Base-by-base conservation (phyloP, 2,797 vertebrate genomes). In the Cynopterus sphinx region DNA sequence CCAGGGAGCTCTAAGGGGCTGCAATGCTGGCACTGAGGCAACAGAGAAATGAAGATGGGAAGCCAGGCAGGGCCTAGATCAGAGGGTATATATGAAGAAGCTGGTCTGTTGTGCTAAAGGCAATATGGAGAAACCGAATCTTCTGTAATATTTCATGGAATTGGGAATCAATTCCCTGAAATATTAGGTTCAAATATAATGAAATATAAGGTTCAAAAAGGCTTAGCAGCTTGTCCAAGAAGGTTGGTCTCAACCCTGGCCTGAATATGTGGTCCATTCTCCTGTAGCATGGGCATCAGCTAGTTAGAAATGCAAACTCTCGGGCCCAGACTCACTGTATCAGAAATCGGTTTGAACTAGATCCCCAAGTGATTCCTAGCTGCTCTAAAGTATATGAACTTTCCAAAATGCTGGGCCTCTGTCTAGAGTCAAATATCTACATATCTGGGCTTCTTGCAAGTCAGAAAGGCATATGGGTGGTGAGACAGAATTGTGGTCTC, bases 41-140 rank as follows among this genome's bases (percentile, higher is more conserved):
- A 74, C 0, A 0, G 15, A 6, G 39, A 39, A 31, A 11, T 43
- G 5, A 67, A 28, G 5, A 51, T 3, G 10, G 10, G 24, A 86
- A 49, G 13, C 9, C 3, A 5, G 19, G 4, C 24, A 31, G 17
- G 31, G 22, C 6, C 9, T n/a, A 22, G 13, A 2, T 31, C 1
- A 1, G 28, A 39, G 5, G 2, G 1, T 21, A 28, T 2, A 3
- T 41, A 51, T 41, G 10, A 31, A 26, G 7, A 71, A 83, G n/a
- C 10, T 74, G 49, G 7, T 28, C 22, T 24, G 2, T 36, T 87
- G 51, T 10, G 41, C 55, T 67, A 39, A 33, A 75, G 59, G 51
- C 31, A 39, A 15, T 2, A 28, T 31, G 19, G 36, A 90, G n/a
- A 36, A 61, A 33, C 24, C 3, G 1, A 49, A 36, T 51, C 28